Percentiles rank a stretch among this genome's conserved stretches.
These are phyloP conservation scores for Hyperopisus bebe DNA, from an alignment of 2,113 vertebrate species.

Conservation along the genomic window DNA sequence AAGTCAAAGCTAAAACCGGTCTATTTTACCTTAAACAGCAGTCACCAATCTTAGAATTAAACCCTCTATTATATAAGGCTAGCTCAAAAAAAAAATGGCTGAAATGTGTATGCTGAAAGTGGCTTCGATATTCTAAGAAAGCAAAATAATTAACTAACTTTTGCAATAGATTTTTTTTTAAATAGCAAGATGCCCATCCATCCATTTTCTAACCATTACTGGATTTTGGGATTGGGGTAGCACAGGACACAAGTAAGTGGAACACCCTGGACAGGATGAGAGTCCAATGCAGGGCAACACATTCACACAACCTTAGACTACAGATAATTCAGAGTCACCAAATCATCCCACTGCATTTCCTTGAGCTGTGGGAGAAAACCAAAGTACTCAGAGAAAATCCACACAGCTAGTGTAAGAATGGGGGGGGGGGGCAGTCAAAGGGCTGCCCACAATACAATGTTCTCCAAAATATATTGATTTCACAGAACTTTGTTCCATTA, in stretches of 20 bases:
- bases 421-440: background rate
- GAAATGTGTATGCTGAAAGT: background rate
- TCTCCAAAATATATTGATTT: background rate
- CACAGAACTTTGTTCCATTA: background rate
- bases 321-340: background rate
- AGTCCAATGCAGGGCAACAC: background rate
- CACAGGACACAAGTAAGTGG: background rate
- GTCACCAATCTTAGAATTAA: background rate
- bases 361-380: background rate
- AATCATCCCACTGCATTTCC: background rate
- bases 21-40: constrained; percentile 13
- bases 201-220: background rate
- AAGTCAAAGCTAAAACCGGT: background rate
- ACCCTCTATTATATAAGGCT: background rate
- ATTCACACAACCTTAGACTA: background rate
- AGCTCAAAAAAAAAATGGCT: background rate
- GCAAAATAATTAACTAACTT: background rate
- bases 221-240: background rate
- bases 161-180: background rate
- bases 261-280: background rate
- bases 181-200: background rate
- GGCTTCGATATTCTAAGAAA: background rate
- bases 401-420: background rate
- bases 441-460: background rate
- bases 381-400: background rate